Conservation (phyloP, 2,113 vertebrate species). For the Camelus dromedarius region DNA sequence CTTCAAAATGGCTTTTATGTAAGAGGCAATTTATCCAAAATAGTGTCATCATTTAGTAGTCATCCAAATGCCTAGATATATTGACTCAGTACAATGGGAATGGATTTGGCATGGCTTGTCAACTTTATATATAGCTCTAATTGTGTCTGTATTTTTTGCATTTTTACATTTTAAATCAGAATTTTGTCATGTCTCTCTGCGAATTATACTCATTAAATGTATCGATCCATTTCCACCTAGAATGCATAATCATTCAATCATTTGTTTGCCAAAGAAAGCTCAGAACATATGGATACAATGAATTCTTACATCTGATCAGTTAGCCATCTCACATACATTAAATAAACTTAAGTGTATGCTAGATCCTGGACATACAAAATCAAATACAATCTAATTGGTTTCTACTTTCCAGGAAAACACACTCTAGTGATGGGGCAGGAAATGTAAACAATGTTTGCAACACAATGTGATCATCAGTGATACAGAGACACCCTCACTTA, state of each 20-base stretch:
- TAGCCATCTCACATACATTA: background rate
- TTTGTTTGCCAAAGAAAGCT: background rate
- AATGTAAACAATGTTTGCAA: background rate
- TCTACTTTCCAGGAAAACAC: background rate
- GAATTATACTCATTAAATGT: background rate
- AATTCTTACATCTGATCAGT: background rate
- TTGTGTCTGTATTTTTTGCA: background rate
- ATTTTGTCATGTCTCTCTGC: background rate
- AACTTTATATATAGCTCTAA: background rate
- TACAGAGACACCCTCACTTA: background rate
- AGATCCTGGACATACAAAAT: background rate
- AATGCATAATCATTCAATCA: background rate
- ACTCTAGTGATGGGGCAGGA: background rate
- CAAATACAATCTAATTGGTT: background rate
- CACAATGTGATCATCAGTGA: background rate
- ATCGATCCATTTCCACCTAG: background rate
- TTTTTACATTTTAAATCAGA: constrained; percentile 22
- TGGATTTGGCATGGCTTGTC: background rate
- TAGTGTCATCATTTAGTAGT: background rate
- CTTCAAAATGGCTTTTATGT: background rate
- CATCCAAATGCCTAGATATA: background rate
- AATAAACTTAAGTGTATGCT: background rate
- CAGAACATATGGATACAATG: background rate
- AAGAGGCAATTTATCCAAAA: background rate
- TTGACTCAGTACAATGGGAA: background rate